phyloP scores from a whole-genome alignment of 1,140 invertebrate species.

The Lepidurus arcticus region DNA sequence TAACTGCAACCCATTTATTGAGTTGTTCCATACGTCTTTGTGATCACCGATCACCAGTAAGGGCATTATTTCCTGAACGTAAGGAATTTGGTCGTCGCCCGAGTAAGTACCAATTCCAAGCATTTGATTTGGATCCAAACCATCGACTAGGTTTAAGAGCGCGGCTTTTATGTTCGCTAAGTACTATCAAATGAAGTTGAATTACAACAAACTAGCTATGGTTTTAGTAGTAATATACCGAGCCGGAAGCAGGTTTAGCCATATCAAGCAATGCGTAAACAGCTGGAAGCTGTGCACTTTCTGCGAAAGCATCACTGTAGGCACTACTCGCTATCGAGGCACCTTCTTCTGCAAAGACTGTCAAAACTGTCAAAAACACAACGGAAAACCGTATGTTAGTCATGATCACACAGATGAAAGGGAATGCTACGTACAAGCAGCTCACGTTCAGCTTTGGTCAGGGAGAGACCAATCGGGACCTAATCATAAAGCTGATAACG shows the following conservation, averaged over 20 bases:
- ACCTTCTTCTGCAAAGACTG: not conserved
- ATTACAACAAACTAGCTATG: not conserved
- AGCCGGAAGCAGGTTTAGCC: not conserved
- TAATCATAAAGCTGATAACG: no score
- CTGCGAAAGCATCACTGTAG: not conserved
- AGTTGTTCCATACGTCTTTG: not conserved
- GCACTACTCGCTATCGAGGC: not conserved
- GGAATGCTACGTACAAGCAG: no score
- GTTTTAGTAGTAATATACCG: not conserved
- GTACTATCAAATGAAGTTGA: not conserved
- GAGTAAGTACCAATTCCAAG: constrained; percentile 1
- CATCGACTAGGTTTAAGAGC: not conserved
- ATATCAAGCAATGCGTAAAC: not conserved
- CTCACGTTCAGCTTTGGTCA: no score
- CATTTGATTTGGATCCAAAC: not conserved
- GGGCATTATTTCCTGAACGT: not conserved
- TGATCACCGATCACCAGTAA: not conserved
- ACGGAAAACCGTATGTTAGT: not conserved
- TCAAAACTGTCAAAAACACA: not conserved
- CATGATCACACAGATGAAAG: no score
- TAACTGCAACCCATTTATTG: not conserved
- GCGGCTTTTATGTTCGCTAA: not conserved
- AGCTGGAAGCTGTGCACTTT: not conserved
- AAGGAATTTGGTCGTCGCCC: not conserved
- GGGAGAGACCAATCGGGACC: no score